Conservation (phyloP, 2,113 vertebrate species). For the Silurus meridionalis region DNA sequence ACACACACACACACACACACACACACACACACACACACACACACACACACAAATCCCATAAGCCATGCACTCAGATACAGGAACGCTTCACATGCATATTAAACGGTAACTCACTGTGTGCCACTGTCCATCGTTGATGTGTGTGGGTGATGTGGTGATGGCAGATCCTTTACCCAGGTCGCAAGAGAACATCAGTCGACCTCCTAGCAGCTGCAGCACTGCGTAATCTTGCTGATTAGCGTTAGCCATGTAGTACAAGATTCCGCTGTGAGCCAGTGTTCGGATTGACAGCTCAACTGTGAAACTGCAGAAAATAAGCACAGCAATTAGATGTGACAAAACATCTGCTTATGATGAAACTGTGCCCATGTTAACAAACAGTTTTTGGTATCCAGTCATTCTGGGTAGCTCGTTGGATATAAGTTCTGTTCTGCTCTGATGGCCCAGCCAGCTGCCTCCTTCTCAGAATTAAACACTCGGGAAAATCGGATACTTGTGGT, state of each 20-base stretch:
- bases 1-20: conserved; percentile 8
- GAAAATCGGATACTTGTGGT: neutral
- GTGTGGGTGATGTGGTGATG: conserved; percentile 69
- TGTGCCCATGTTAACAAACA: neutral
- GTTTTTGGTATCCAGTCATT: neutral
- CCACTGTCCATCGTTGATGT: conserved; percentile 85
- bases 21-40: neutral
- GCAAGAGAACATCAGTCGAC: conserved; percentile 79
- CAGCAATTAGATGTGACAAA: neutral
- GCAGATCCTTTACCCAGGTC: conserved; percentile 86
- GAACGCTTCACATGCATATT: neutral
- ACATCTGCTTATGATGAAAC: neutral
- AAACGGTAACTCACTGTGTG: conserved; percentile 66
- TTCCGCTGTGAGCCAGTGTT: conserved; percentile 79
- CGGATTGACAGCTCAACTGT: conserved; percentile 80
- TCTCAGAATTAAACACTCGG: neutral
- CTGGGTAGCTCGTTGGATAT: neutral
- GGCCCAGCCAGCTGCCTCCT: neutral
- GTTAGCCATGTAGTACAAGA: conserved; percentile 83
- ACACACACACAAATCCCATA: neutral
- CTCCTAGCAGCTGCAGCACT: conserved; percentile 76
- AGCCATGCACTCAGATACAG: neutral
- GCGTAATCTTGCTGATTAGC: conserved; percentile 85
- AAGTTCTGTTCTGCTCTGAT: neutral
- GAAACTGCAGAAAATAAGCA: conserved; percentile 70